Evolutionary conservation across 2,888 invertebrate genomes (phyloP).

Genomic region (Tryphoninae sp.): DNA sequence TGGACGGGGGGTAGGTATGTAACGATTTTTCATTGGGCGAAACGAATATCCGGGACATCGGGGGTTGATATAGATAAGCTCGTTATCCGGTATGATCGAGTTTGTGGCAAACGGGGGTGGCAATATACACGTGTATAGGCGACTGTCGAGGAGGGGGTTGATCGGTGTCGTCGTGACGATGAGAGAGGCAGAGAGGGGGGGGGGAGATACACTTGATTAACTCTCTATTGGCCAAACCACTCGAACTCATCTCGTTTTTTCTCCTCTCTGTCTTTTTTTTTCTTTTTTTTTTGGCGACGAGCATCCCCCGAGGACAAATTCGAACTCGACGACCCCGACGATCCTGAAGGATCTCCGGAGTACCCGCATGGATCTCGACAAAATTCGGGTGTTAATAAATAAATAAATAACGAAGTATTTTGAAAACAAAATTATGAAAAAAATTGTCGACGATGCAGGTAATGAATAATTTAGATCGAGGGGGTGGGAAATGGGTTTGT

Average conservation of each 20-base stretch:
- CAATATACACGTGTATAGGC: neutral
- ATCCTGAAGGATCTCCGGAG: slow-evolving; percentile 45
- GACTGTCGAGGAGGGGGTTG: slow-evolving; percentile 20
- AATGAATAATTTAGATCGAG: slow-evolving; percentile 71
- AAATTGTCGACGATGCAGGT: slow-evolving; percentile 57
- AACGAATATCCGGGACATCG: slow-evolving; percentile 71
- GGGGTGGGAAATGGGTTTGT: neutral
- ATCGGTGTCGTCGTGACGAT: slow-evolving; percentile 4
- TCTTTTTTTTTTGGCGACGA: neutral
- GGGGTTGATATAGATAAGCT: slow-evolving; percentile 71
- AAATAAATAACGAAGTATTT: slow-evolving; percentile 67
- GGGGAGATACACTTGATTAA: slow-evolving; percentile 71
- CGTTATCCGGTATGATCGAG: slow-evolving; percentile 74
- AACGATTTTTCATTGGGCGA: slow-evolving; percentile 71
- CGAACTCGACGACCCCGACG: neutral
- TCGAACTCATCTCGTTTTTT: slow-evolving; percentile 65
- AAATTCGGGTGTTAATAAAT: slow-evolving; percentile 27
- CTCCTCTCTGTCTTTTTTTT: slow-evolving; percentile 38
- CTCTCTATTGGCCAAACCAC: slow-evolving; percentile 71
- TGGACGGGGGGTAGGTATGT: slow-evolving; percentile 58
- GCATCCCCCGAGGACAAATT: slow-evolving; percentile 61
- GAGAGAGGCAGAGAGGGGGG: slow-evolving; percentile 53
- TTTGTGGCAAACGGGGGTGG: slow-evolving; percentile 62
- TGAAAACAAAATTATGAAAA: slow-evolving; percentile 74
- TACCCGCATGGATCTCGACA: slow-evolving; percentile 47